Base-by-base conservation (phyloP, 2,797 vertebrate species). In the Mionectes olivaceus region DNA sequence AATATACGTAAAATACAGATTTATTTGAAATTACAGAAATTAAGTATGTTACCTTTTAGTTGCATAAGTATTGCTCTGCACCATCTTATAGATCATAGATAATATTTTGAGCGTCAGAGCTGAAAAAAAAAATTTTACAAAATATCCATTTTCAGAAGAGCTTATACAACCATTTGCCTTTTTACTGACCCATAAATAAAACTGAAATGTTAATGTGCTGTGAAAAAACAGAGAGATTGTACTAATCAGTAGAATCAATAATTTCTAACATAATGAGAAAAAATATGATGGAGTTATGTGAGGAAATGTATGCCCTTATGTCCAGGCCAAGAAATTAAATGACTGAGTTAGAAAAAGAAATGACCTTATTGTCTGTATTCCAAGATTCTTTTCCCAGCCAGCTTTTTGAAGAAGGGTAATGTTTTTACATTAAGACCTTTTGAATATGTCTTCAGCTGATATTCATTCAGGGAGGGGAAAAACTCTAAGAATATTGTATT, bases 41-140 rank as follows among this genome's bases (percentile, higher is more conserved):
- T 43, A 4, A 87, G n/a, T 46, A 44, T 55, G 22, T 90, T 97
- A 99, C 99, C 99, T 99, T 98, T 99, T 99, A 13, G 99, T 99
- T 85, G 99, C 98, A 22, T 99, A 99, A 15, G 98, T 98, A 97
- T 99, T 98, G 98, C 98, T 99, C 97, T 99, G 99, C 75, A 99
- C 98, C 87, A 99, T 98, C 97, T 98, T 99, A 96, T 99, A 99
- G 97, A 99, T 98, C 96, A 99, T 97, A 56, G 98, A 99, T 91
- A 99, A 93, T 93, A 99, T 97, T 97, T 99, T 99, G 95, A 99
- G 96, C 79, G 98, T 98, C 89, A 99, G 97, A 55, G 98, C 99
- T 99, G 98, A n/a, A 98, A 98, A 91, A 44, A 82, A 97, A 27
- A 49, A n/a, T 43, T 78, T 46, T 78, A 64, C 5, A 83, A 89